Evolutionary conservation across 2,113 vertebrate species (phyloP), one percentile per base, ranked within the genome.

Genomic region (Salvelinus sp.): DNA sequence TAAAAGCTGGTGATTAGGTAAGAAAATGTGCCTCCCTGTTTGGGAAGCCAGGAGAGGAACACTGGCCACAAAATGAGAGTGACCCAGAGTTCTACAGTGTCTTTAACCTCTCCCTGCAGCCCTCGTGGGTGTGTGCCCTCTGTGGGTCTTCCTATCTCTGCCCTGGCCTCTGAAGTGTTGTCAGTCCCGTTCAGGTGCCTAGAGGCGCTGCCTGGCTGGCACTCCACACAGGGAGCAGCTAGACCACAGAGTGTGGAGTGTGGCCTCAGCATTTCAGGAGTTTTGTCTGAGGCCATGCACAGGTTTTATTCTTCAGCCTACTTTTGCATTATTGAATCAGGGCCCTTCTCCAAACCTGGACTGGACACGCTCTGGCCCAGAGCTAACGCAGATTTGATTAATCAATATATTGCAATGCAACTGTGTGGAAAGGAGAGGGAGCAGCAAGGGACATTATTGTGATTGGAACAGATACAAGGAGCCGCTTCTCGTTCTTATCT

Each of bases 231-330:
- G 65, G 16, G 65, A 30, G 28, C 28, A 38, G 62, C 13, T 23
- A 23, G 38, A 44, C 38, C 38, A 10, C 38, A 30, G 27, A 80
- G 72, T 70, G 75, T 66, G 67, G 72, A 83, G 23, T 87, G 89
- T 77, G n/a, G 81, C 86, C 79, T 92, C 88, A 91, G 89, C 90
- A 88, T 73, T 90, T 90, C 80, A 20, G 27, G 65, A 81, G 84
- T 83, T 80, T 78, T 84, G 76, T 85, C 78, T 81, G 65, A 79
- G 77, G 72, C 76, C 71, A 78, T 68, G 78, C 82, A 81, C 69
- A 63, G 70, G 74, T 87, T 80, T 68, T 72, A 27, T 82, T 88
- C 77, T 85, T 69, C 44, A 12, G 48, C 79, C 81, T 84, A 71
- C 79, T 78, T 84, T 69, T 87, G 84, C 80, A 80, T 89, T 89